Percentiles rank a stretch among this genome's conserved stretches.
Conservation (phyloP, 2,113 vertebrate species). For the Miniopterus natalensis region DNA sequence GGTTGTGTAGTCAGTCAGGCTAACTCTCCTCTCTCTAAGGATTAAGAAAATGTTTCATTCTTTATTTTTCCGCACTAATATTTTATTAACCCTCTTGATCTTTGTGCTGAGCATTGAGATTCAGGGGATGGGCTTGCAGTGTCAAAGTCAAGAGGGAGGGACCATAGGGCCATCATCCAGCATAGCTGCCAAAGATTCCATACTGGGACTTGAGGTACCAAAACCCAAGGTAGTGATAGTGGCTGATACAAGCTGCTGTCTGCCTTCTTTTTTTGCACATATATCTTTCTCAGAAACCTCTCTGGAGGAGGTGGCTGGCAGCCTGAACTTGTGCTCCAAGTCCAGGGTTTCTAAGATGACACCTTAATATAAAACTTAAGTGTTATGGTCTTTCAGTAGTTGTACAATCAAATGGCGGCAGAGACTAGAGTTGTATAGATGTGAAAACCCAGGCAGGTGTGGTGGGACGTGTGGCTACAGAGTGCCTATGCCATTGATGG, state of each 20-base stretch:
- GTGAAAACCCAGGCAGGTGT: not conserved
- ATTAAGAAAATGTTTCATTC: not conserved
- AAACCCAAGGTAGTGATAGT: not conserved
- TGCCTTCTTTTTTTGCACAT: not conserved
- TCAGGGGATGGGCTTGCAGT: not conserved
- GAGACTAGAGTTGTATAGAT: not conserved
- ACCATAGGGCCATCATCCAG: not conserved
- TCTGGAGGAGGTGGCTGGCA: not conserved
- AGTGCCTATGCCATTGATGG: not conserved
- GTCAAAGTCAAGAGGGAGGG: not conserved
- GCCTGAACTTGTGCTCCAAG: not conserved
- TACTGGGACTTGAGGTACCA: not conserved
- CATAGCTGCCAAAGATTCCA: not conserved
- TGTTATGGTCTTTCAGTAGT: not conserved
- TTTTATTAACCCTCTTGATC: not conserved
- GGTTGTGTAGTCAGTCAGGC: not conserved
- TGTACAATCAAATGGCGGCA: not conserved
- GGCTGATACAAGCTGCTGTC: not conserved
- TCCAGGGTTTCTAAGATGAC: not conserved
- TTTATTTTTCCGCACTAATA: not conserved
- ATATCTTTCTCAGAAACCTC: not conserved
- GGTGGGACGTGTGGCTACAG: not conserved
- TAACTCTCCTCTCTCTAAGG: not conserved
- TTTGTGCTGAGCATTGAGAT: not conserved
- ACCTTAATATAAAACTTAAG: not conserved